These are phyloP conservation scores for Sebastes diaconus DNA, from an alignment of 2,797 vertebrate species.

Conservation along the genomic window DNA sequence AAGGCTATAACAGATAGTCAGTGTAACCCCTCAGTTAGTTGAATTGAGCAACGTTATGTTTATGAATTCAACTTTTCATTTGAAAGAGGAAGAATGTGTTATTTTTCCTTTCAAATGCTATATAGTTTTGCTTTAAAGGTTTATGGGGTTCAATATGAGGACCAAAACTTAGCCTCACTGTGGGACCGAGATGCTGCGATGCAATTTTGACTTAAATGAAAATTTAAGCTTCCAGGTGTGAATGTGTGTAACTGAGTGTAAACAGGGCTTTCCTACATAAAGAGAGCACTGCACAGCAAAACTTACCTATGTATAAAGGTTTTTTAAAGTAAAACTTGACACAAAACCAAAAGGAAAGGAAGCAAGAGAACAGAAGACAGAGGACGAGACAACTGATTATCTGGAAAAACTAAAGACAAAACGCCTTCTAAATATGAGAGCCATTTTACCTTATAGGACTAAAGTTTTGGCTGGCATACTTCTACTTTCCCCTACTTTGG, in stretches of 20 bases:
- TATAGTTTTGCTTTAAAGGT: neutral
- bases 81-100: neutral
- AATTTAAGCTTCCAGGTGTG: neutral
- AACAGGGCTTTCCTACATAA: neutral
- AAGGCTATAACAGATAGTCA: neutral
- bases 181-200: neutral
- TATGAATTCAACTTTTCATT: neutral
- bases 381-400: neutral
- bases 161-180: neutral
- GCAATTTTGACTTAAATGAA: neutral
- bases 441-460: neutral
- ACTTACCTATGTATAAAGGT: neutral
- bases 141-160: neutral
- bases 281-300: neutral
- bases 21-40: neutral
- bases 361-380: neutral
- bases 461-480: neutral
- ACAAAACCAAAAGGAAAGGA: neutral
- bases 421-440: accelerated
- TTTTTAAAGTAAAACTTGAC: neutral
- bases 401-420: neutral
- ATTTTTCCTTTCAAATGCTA: neutral
- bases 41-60: neutral
- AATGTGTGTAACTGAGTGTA: neutral
- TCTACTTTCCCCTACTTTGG: neutral